Evolutionary conservation across 2,113 vertebrate genomes (phyloP).

Genomic region (Rhinopomastus cyanomelas): DNA sequence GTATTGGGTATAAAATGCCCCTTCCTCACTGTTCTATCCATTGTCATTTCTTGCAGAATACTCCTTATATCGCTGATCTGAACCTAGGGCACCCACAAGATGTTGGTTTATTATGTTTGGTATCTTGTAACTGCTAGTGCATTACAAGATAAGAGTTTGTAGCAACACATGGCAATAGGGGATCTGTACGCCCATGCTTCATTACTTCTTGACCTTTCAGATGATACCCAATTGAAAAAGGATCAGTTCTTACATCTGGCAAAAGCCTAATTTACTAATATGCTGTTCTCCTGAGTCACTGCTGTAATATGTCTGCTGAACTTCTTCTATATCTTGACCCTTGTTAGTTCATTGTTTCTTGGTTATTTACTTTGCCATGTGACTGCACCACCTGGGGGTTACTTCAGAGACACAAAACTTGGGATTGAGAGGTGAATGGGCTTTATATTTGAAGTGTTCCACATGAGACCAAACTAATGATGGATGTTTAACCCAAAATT

Average conservation of each 20-base stretch:
- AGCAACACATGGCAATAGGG: slow-evolving; percentile 66
- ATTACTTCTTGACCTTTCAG: slow-evolving; percentile 71
- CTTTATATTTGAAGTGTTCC: background rate
- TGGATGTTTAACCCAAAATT: background rate
- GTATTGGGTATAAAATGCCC: background rate
- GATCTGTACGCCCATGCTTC: slow-evolving; percentile 58
- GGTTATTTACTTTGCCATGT: background rate
- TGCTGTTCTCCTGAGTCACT: slow-evolving; percentile 56
- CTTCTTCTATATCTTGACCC: slow-evolving; percentile 53
- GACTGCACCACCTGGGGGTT: background rate
- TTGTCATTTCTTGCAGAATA: slow-evolving; percentile 5
- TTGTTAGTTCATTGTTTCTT: slow-evolving; percentile 13
- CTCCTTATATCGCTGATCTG: background rate
- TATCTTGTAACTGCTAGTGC: slow-evolving; percentile 46
- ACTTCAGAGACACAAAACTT: background rate
- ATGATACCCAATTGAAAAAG: slow-evolving; percentile 70
- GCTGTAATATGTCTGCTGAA: slow-evolving; percentile 47
- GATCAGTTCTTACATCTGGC: slow-evolving; percentile 72
- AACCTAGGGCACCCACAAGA: background rate
- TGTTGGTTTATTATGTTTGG: slow-evolving; percentile 42
- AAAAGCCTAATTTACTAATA: slow-evolving; percentile 72
- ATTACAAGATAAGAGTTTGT: slow-evolving; percentile 57
- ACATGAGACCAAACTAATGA: background rate
- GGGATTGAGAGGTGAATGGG: background rate
- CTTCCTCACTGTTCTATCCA: background rate